phyloP scores from a whole-genome alignment of 2,888 invertebrate genomes.

The Poecilobothrus nobilitatus region DNA sequence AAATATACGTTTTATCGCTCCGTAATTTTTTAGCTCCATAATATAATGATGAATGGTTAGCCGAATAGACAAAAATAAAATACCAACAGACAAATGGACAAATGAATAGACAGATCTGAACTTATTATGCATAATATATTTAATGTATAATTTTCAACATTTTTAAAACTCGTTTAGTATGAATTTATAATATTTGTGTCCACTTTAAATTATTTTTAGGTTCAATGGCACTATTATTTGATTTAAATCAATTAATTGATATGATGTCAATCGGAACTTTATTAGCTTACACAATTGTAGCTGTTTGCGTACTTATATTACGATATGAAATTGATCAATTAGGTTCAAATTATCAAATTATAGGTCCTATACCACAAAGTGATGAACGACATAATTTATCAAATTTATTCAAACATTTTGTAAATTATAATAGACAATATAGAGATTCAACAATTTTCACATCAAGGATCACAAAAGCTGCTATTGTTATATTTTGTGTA shows the following conservation, averaged over 20 bases:
- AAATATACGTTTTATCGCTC: no score
- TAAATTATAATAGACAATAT: slow-evolving; percentile 60
- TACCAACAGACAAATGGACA: no score
- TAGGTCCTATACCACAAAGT: slow-evolving; percentile 30
- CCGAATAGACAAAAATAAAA: no score
- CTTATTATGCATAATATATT: no score
- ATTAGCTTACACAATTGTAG: slow-evolving; percentile 85
- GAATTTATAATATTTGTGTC: no score
- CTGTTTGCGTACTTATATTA: slow-evolving; percentile 78
- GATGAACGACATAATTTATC: slow-evolving; percentile 21
- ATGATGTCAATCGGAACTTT: slow-evolving; percentile 95
- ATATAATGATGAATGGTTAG: no score
- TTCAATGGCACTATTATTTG: slow-evolving; percentile 78
- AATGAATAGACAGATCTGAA: no score
- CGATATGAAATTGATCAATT: slow-evolving; percentile 51
- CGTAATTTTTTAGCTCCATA: no score
- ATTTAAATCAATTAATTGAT: slow-evolving; percentile 82
- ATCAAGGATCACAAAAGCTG: slow-evolving; percentile 56
- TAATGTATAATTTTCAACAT: no score
- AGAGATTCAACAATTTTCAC: slow-evolving; percentile 53
- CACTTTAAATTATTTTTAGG: slow-evolving; percentile 49
- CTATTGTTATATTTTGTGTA: slow-evolving; percentile 51
- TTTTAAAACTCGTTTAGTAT: no score
- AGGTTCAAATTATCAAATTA: slow-evolving; percentile 27
- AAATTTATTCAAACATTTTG: slow-evolving; percentile 50